Percentiles rank a stretch among this genome's conserved stretches.
Conservation (phyloP, 2,113 vertebrate species). For the Eclectus roratus region DNA sequence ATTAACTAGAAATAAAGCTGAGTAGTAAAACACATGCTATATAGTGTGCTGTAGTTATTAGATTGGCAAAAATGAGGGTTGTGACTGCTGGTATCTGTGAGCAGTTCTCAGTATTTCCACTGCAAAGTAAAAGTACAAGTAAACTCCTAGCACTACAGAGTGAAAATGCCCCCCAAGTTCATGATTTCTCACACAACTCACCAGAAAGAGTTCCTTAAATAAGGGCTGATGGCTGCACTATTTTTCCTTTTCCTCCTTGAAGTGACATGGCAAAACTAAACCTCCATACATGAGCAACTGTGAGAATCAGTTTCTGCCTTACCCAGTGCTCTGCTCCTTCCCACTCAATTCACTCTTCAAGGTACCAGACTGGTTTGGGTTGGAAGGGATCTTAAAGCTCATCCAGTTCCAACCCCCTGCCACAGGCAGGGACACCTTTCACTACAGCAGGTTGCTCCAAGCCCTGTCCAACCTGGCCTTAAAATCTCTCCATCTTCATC, state of each 20-base stretch:
- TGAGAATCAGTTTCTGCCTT: not conserved
- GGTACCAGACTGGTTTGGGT: not conserved
- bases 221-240: not conserved
- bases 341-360: not conserved
- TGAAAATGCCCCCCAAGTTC: not conserved
- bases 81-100: not conserved
- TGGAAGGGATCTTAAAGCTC: not conserved
- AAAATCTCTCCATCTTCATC: not conserved
- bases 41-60: rapidly evolving
- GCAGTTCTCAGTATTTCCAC: not conserved
- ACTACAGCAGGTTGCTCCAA: not conserved
- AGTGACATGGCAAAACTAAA: not conserved
- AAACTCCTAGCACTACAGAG: not conserved
- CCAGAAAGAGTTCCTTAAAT: not conserved
- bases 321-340: not conserved
- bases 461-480: not conserved
- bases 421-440: not conserved
- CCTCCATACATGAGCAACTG: not conserved
- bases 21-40: not conserved
- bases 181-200: not conserved
- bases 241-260: not conserved
- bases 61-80: not conserved
- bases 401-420: no score
- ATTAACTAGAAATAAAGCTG: not conserved
- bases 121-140: not conserved